phyloP scores from a whole-genome alignment of 2,113 vertebrate species.

The Chaetodon auriga region DNA sequence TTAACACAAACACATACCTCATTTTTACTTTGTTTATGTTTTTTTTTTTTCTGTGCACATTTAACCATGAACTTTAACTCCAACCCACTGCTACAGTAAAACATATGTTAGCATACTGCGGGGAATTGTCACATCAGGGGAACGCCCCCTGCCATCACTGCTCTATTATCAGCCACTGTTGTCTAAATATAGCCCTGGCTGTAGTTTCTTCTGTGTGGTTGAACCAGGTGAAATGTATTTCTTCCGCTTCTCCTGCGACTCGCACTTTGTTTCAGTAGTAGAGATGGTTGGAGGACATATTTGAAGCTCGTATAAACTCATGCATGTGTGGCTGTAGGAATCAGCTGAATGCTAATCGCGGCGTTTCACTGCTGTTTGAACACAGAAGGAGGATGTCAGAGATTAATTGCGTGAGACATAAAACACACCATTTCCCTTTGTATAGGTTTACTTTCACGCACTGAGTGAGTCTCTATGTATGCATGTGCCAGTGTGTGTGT shows the following conservation, averaged over 20 bases:
- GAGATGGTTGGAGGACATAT: neutral
- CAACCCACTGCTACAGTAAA: slow-evolving; percentile 15
- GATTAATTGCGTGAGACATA: slow-evolving; percentile 13
- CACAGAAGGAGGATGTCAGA: slow-evolving; percentile 21
- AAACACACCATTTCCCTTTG: slow-evolving; percentile 41
- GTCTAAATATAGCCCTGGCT: slow-evolving; percentile 34
- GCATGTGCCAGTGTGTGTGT: slow-evolving; percentile 78
- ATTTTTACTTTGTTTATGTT: slow-evolving; percentile 44
- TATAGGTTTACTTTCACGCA: slow-evolving; percentile 45
- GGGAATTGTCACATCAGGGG: neutral
- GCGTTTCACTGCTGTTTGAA: slow-evolving; percentile 29
- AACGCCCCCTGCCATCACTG: slow-evolving; percentile 17
- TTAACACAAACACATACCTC: slow-evolving; percentile 54
- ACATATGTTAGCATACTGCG: neutral
- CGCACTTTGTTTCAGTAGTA: slow-evolving; percentile 31
- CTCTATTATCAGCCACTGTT: slow-evolving; percentile 31
- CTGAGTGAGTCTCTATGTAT: slow-evolving; percentile 71
- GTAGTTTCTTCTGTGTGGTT: slow-evolving; percentile 26
- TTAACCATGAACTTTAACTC: slow-evolving; percentile 18
- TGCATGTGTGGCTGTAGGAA: slow-evolving; percentile 58
- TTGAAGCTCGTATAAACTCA: slow-evolving; percentile 31
- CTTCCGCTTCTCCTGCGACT: slow-evolving; percentile 18
- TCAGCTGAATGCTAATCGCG: slow-evolving; percentile 32
- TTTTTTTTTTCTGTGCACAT: slow-evolving; percentile 25
- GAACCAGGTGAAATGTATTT: slow-evolving; percentile 25